Percentiles rank a stretch among this genome's conserved stretches.
These are phyloP conservation scores for Setophaga petechia DNA, from an alignment of 2,113 vertebrate genomes.

Conservation along the genomic window DNA sequence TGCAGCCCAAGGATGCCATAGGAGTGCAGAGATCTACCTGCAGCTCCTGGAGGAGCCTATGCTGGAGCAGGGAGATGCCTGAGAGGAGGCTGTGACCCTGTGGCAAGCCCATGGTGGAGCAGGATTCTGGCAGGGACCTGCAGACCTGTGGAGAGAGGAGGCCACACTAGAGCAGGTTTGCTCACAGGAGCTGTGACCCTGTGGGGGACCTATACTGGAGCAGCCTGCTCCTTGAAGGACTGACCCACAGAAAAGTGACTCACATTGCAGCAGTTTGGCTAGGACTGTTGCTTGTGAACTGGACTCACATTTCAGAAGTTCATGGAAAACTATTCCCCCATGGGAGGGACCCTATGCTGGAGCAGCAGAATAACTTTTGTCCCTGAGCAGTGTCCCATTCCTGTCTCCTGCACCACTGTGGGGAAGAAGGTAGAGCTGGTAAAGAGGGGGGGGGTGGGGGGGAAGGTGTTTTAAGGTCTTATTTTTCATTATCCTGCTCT, in stretches of 20 bases:
- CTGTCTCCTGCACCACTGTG: not conserved
- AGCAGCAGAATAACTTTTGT: not conserved
- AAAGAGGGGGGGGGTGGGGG: not conserved
- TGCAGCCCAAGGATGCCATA: not conserved
- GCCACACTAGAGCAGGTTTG: not conserved
- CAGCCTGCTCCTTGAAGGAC: not conserved
- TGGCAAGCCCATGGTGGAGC: not conserved
- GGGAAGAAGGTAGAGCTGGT: not conserved
- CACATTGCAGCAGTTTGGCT: not conserved
- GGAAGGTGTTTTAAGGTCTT: not conserved
- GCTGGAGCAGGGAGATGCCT: not conserved
- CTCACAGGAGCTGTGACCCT: not conserved
- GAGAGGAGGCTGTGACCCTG: not conserved
- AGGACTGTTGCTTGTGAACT: not conserved
- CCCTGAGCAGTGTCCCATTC: not conserved
- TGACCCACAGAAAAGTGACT: not conserved
- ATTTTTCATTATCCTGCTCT: not conserved
- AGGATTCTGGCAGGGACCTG: not conserved
- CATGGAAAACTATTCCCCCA: not conserved
- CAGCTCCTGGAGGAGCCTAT: not conserved
- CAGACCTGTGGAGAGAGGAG: not conserved
- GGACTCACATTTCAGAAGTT: not conserved
- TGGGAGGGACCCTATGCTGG: not conserved
- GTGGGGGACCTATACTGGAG: not conserved
- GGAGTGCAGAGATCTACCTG: not conserved